Evolutionary conservation across 30 jellyfish, hydroid and myxozoan species (phyloP).

Genomic region (Rhopilema esculentum): DNA sequence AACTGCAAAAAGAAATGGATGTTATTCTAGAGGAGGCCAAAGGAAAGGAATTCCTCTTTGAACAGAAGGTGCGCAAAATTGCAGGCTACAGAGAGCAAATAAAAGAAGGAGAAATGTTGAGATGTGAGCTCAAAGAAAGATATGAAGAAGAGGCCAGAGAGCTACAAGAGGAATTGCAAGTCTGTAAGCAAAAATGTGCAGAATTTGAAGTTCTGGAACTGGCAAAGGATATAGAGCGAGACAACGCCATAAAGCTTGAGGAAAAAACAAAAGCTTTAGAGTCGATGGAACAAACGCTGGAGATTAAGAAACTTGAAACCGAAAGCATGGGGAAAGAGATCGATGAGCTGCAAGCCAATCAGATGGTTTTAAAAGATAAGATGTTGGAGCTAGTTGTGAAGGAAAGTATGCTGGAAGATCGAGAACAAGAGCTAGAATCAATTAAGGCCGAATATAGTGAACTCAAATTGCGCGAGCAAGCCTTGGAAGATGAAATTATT

Average conservation of each 20-base stretch:
- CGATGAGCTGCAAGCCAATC: neutral
- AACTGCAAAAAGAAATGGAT: neutral
- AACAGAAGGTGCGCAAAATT: neutral
- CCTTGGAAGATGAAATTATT: neutral
- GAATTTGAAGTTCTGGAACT: neutral
- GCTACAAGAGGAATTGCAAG: neutral
- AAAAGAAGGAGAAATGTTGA: neutral
- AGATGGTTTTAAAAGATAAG: neutral
- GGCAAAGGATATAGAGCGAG: too few relatives aligned
- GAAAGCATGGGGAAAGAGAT: neutral
- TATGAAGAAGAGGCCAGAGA: neutral
- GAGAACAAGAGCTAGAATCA: neutral
- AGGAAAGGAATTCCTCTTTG: neutral
- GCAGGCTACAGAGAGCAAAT: neutral
- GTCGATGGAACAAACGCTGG: neutral
- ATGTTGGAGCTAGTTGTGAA: neutral
- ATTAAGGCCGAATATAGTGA: neutral
- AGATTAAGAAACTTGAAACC: neutral
- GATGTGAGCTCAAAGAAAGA: neutral
- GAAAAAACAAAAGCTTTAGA: neutral
- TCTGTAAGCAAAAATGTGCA: neutral
- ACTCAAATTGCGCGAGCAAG: neutral
- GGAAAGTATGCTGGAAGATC: neutral
- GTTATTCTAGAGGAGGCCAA: neutral
- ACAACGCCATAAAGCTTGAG: too few relatives aligned